These are phyloP conservation scores for Macaria liturata DNA, from an alignment of 2,888 invertebrate genomes.

Conservation along the genomic window DNA sequence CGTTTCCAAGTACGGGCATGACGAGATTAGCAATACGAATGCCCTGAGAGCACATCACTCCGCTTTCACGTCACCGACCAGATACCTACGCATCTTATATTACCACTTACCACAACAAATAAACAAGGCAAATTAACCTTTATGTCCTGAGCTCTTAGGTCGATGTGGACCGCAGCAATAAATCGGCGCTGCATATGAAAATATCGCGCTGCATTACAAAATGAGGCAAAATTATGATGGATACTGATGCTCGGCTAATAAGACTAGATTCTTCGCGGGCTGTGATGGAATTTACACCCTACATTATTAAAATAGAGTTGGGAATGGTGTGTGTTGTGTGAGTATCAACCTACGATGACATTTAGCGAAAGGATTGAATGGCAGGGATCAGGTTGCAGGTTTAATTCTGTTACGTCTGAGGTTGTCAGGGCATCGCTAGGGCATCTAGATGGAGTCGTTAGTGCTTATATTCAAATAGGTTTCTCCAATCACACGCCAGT, in stretches of 20 bases:
- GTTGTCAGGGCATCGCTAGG: conserved; percentile 13
- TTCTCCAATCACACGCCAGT: no score
- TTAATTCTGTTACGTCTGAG: conserved; percentile 17
- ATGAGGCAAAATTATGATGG: conserved; percentile 81
- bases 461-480: conserved; percentile 2
- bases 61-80: conserved; percentile 48
- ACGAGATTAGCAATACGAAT: conserved; percentile 21
- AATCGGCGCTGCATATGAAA: conserved; percentile 63
- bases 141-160: conserved; percentile 41
- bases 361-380: conserved; percentile 30
- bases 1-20: conserved; percentile 18
- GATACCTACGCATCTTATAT: conserved; percentile 52
- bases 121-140: conserved; percentile 41
- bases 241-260: conserved; percentile 78
- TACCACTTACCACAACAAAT: conserved; percentile 36
- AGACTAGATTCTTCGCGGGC: conserved; percentile 59
- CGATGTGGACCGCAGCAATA: conserved; percentile 35
- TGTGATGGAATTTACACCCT: conserved; percentile 34
- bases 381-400: conserved; percentile 16
- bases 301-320: conserved; percentile 32
- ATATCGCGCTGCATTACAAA: conserved; percentile 74
- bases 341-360: conserved; percentile 51
- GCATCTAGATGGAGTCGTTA: conserved; percentile 8
- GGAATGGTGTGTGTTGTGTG: conserved; percentile 29
- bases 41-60: conserved; percentile 14